These are phyloP conservation scores for Platyscapa corneri DNA, from an alignment of 1,140 invertebrate species.

Conservation along the genomic window DNA sequence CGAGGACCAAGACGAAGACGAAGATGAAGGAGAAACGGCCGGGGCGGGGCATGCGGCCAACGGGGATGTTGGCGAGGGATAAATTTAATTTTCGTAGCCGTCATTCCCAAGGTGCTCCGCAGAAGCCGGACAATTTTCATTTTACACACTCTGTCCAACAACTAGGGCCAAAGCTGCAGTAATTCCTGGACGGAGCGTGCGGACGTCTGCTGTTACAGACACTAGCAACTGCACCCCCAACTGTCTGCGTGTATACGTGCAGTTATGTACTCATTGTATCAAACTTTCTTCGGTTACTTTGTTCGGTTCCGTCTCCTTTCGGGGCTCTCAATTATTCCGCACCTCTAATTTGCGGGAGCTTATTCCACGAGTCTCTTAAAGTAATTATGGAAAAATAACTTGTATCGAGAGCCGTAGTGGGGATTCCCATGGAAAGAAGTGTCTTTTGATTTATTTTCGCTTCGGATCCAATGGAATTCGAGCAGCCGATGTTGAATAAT, in stretches of 20 bases:
- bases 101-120: conserved; percentile 38
- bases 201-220: conserved; percentile 27
- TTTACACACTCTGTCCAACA: not conserved
- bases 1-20: not conserved
- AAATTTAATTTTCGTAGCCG: conserved; percentile 45
- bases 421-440: not conserved
- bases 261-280: conserved; percentile 29
- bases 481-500: not conserved
- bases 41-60: not conserved
- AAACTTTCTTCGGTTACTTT: conserved; percentile 44
- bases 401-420: conserved; percentile 2
- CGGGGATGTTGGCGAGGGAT: not conserved
- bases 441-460: not conserved
- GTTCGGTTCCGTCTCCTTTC: conserved; percentile 28
- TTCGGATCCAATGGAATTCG: not conserved
- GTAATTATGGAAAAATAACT: conserved; percentile 23
- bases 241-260: not conserved
- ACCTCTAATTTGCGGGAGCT: conserved; percentile 26
- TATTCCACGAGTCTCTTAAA: not conserved
- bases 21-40: not conserved
- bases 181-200: not conserved
- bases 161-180: not conserved
- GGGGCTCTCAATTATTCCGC: conserved; percentile 23
- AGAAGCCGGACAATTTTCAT: conserved; percentile 32
- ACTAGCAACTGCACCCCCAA: conserved; percentile 25